Evolutionary conservation across 2,797 vertebrate species (phyloP).

Genomic region (Odontamblyopus lacepedii): DNA sequence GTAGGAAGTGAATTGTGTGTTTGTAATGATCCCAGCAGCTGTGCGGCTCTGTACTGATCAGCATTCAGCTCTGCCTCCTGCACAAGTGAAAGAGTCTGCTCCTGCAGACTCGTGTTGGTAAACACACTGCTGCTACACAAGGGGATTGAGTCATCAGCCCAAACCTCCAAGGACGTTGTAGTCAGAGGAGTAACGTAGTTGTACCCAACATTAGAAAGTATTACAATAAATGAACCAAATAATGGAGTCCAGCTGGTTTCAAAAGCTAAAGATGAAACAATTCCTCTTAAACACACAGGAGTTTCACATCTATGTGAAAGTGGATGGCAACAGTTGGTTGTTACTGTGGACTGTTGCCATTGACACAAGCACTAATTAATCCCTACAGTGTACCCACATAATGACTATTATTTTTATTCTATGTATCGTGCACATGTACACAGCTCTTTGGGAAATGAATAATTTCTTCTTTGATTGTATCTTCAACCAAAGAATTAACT

Average conservation of each 20-base stretch:
- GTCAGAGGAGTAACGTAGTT: slow-evolving; percentile 23
- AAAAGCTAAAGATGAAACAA: slow-evolving; percentile 23
- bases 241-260: neutral
- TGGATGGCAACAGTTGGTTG: slow-evolving; percentile 33
- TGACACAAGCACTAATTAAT: slow-evolving; percentile 60
- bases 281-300: slow-evolving; percentile 7
- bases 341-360: slow-evolving; percentile 33
- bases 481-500: neutral
- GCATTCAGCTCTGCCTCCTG: slow-evolving; percentile 74
- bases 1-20: slow-evolving; percentile 41
- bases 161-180: slow-evolving; percentile 11
- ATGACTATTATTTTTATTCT: slow-evolving; percentile 40
- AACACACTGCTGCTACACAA: slow-evolving; percentile 51
- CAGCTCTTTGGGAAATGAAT: slow-evolving; percentile 8
- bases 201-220: neutral
- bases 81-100: slow-evolving; percentile 73
- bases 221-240: neutral
- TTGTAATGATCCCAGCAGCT: slow-evolving; percentile 62
- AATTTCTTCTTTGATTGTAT: slow-evolving; percentile 8
- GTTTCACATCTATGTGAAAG: slow-evolving; percentile 55
- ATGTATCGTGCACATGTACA: slow-evolving; percentile 21
- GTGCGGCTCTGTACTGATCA: slow-evolving; percentile 65
- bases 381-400: slow-evolving; percentile 36
- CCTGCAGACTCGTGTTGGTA: slow-evolving; percentile 62
- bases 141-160: slow-evolving; percentile 36